Conservation (phyloP, 2,888 invertebrate genomes). For the Hipparchia sbordonii region DNA sequence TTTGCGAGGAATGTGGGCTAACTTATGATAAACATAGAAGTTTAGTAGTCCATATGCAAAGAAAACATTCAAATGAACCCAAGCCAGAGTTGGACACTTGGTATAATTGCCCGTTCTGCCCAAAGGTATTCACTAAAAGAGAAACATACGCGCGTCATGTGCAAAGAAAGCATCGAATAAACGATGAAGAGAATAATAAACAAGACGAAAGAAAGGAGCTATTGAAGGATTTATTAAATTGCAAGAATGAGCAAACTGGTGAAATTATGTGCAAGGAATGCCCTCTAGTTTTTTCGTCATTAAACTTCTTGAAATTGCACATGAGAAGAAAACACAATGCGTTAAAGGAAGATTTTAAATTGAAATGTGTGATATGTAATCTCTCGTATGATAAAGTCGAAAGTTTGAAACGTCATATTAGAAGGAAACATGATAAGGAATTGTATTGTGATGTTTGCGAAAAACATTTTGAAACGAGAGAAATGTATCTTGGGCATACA, state of each 20-base stretch:
- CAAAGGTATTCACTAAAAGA: constrained; percentile 66
- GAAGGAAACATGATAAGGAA: constrained; percentile 69
- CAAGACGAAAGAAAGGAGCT: constrained; percentile 40
- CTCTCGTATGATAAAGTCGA: constrained; percentile 76
- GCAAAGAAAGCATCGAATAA: constrained; percentile 66
- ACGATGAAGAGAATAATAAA: constrained; percentile 52
- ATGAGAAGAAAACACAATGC: constrained; percentile 75
- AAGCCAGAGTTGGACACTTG: constrained; percentile 59
- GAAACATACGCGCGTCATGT: constrained; percentile 73
- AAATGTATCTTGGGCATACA: constrained; percentile 65
- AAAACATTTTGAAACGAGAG: constrained; percentile 65
- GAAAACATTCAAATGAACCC: constrained; percentile 60
- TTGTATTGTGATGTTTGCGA: constrained; percentile 68
- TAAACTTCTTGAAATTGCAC: constrained; percentile 69
- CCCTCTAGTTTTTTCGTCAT: constrained; percentile 67
- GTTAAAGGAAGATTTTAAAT: constrained; percentile 63
- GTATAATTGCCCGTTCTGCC: constrained; percentile 71
- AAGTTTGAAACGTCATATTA: constrained; percentile 70
- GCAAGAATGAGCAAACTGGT: constrained; percentile 60
- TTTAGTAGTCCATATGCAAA: constrained; percentile 65
- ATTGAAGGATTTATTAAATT: constrained; percentile 46
- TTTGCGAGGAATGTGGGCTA: constrained; percentile 67
- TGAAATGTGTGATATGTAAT: constrained; percentile 72
- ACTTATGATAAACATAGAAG: constrained; percentile 74
- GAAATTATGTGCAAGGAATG: constrained; percentile 70